A percentile compares a stretch with the other conserved stretches of the same genome.
Evolutionary conservation across 1,140 invertebrate species (phyloP).

Genomic region (Apis florea): DNA sequence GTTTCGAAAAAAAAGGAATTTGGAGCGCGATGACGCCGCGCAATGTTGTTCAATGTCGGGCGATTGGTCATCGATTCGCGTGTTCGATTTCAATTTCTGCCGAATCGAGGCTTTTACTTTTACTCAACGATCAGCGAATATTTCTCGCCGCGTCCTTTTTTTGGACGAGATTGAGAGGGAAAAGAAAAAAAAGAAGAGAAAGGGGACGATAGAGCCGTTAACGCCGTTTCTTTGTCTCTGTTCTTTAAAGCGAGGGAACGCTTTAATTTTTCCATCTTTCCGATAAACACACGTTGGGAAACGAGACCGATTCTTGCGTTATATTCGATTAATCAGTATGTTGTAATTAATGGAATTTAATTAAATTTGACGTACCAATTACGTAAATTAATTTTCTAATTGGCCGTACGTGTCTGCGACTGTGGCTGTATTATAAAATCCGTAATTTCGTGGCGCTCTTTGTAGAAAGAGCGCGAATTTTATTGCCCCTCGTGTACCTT

Average conservation of each 20-base stretch:
- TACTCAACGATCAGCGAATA: slow-evolving; percentile 31
- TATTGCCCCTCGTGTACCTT: slow-evolving; percentile 3
- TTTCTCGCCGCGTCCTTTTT: neutral
- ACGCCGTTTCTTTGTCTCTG: neutral
- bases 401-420: slow-evolving; percentile 16
- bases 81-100: slow-evolving; percentile 6
- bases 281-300: neutral
- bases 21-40: neutral
- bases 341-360: slow-evolving; percentile 45
- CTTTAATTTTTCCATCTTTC: neutral
- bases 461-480: slow-evolving; percentile 4
- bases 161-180: neutral
- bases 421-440: slow-evolving; percentile 12
- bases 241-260: neutral
- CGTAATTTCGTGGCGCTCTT: neutral
- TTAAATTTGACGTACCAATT: slow-evolving; percentile 35
- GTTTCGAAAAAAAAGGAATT: neutral
- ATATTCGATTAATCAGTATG: slow-evolving; percentile 34
- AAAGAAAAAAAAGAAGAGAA: no score
- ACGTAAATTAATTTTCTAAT: slow-evolving; percentile 47
- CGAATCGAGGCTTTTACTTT: slow-evolving; percentile 25
- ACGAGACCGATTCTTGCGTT: slow-evolving; percentile 15
- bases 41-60: neutral
- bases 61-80: neutral
- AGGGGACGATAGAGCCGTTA: neutral